Evolutionary conservation across 2,113 vertebrate genomes (phyloP), one percentile per base, ranked within the genome.

Genomic region (Lepisosteus oculatus): DNA sequence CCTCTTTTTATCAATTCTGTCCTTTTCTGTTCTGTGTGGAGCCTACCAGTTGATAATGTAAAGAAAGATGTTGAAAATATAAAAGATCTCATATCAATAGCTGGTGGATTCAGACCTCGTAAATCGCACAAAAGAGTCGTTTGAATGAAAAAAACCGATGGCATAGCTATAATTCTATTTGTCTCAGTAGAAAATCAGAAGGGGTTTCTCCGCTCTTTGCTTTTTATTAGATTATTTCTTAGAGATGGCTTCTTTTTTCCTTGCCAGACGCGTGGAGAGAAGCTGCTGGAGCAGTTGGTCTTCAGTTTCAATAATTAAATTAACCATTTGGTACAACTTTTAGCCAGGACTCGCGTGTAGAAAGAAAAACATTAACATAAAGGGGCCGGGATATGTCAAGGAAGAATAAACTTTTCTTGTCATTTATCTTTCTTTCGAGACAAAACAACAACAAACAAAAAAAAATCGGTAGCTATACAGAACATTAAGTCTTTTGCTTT

Each of bases 161-260:
- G 88, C 85, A 89, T 92, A 90, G 90, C 92, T 93, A 80, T 99
- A 97, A 98, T 99, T 97, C 90, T 92, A 94, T 99, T 98, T 97
- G 95, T 86, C 92, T 92, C 94, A 92, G 93, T 92, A 93, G 93
- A 95, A 95, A 94, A 95, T 94, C 93, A 94, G 93, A 94, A 95
- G 92, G 94, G 95, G 92, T 94, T 94, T 93, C 93, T 95, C 92
- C 93, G 93, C 94, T 93, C 93, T 97, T 96, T 93, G 92, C 89
- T 84, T 90, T 81, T 97, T 93, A 99, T 99, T 98, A 94, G 95
- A 99, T 99, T 98, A 98, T 94, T 95, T 91, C 93, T 89, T 93
- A 87, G 88, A 93, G 93, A 94, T 93, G 93, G 90, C 90, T 85
- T 93, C 87, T 91, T 90, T 91, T 93, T 90, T 82, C 88, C 85